A percentile compares a stretch with the other conserved stretches of the same genome.
Evolutionary conservation across 2,888 invertebrate genomes (phyloP).

Genomic region (Cephus sareptanus): DNA sequence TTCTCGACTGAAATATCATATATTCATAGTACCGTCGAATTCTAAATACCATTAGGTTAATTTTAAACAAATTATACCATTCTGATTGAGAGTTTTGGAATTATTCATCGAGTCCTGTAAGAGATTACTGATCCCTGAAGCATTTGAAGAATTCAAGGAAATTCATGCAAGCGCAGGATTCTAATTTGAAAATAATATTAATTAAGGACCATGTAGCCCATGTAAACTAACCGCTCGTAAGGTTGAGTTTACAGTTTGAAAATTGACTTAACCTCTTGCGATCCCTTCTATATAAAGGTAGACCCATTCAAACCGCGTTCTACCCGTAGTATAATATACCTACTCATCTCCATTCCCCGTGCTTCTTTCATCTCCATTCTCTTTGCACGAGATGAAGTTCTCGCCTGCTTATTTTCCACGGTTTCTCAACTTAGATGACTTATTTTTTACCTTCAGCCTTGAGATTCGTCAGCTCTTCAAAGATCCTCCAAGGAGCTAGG

Average conservation of each 20-base stretch:
- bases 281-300: constrained; percentile 8
- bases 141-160: background rate
- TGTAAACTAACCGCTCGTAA: constrained; percentile 8
- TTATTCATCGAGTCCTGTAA: background rate
- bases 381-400: constrained; percentile 29
- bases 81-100: background rate
- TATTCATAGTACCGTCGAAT: background rate
- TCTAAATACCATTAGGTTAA: background rate
- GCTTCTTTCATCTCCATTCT: constrained; percentile 29
- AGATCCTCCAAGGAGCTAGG: background rate
- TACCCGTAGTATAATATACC: constrained; percentile 12
- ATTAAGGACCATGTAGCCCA: constrained; percentile 22
- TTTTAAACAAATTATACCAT: background rate
- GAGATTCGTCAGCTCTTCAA: background rate
- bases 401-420: constrained; percentile 32
- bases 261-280: constrained; percentile 40
- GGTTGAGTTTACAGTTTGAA: constrained; percentile 15
- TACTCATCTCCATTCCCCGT: constrained; percentile 39
- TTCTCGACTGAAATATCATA: background rate
- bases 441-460: constrained; percentile 39
- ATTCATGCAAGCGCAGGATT: background rate
- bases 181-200: constrained; percentile 34
- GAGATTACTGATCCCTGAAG: background rate
- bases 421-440: constrained; percentile 51
- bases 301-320: constrained; percentile 12